Conservation (phyloP, 2,113 vertebrate species). For the Oncorhynchus gorbuscha region DNA sequence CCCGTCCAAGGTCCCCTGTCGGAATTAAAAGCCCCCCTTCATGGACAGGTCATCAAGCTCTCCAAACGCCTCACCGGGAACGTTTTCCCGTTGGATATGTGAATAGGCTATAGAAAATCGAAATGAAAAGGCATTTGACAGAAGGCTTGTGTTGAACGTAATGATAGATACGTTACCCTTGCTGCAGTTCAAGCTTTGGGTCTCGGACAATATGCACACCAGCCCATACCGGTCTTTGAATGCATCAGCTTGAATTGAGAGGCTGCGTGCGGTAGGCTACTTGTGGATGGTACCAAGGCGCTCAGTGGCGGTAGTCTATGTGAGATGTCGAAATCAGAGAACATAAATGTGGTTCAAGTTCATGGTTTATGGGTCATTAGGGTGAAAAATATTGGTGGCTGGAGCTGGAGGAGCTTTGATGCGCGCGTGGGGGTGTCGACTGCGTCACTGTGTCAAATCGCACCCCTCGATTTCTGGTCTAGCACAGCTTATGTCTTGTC, state of each 20-base stretch:
- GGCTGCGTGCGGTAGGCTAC: slow-evolving; percentile 38
- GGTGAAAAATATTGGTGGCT: not conserved
- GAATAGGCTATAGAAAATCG: not conserved
- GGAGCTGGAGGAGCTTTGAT: not conserved
- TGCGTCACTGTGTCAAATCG: slow-evolving; percentile 15
- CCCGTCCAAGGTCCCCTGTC: not conserved
- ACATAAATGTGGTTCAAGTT: slow-evolving; percentile 4
- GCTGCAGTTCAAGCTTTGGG: not conserved
- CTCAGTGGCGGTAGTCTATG: slow-evolving; percentile 24
- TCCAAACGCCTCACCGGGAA: not conserved
- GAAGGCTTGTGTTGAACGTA: not conserved
- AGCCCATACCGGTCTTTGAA: slow-evolving; percentile 3
- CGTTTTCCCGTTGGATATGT: not conserved
- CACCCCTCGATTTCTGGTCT: not conserved
- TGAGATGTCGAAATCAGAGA: not conserved
- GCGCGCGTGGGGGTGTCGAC: not conserved
- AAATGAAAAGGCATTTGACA: not conserved
- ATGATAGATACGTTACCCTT: not conserved
- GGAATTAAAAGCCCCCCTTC: not conserved
- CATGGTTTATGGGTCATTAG: slow-evolving; percentile 3
- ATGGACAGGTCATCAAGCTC: not conserved
- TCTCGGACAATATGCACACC: slow-evolving; percentile 21
- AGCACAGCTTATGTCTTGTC: not conserved
- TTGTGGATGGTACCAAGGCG: slow-evolving; percentile 64
- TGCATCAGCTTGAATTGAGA: slow-evolving; percentile 12